Base-by-base conservation (phyloP, 2,113 vertebrate genomes). In the Chrysemys picta region DNA sequence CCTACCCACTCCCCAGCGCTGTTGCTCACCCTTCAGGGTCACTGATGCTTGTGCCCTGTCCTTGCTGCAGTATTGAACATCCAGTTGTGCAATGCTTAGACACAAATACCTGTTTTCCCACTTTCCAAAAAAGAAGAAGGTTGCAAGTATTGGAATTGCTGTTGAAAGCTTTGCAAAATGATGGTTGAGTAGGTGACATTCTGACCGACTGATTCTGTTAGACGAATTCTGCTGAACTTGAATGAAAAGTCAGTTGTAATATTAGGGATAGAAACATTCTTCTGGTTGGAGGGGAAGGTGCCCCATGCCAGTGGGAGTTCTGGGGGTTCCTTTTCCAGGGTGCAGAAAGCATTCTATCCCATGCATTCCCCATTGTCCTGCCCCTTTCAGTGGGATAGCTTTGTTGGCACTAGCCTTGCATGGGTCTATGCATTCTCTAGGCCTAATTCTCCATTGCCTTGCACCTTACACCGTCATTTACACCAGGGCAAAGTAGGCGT, bases 1-100 rank as follows among this genome's bases (percentile, higher is more conserved):
- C 89, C 91, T 84, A 83, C 75, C 84, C 57, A 92, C 42, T 11
- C 92, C 75, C 94, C 93, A 95, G 84, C 94, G 93, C 84, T 89
- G 84, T 87, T 89, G 75, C 57, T 92, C 47, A 89, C 89, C 65
- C 94, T 72, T 47, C 6, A 82, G 5, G 53, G 83, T 76, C 89
- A n/a, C 54, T 86, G 80, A 27, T 82, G 25, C 11, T 29, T 47
- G 7, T 6, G 10, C 85, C 16, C 53, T 80, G 22, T 52, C 57
- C 65, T 75, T 54, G 47, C 89, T 94, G 25, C 10, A 0, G 75
- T 29, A 8, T 42, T 47, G 42, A 84, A 5, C 47, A 47, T 75
- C 72, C 59, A 9, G 69, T 69, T 10, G 8, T 47, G 81, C n/a
- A 78, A 52, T 92, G 87, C 59, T 79, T 47, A 22, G 49, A 12